phyloP scores from a whole-genome alignment of 1,140 invertebrate genomes.

The Aphidius ervi region DNA sequence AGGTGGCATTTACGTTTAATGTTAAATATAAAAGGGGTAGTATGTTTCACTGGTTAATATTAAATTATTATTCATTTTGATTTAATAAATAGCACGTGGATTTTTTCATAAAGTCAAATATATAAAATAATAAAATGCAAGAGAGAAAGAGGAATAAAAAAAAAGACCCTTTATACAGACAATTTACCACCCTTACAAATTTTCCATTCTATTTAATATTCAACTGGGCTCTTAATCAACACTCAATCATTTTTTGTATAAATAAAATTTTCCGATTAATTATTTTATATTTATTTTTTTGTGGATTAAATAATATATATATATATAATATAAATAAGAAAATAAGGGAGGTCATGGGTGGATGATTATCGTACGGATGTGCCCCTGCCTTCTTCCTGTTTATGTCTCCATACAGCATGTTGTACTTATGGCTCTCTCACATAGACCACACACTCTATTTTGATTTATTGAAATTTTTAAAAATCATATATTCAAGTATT shows the following conservation, averaged over 20 bases:
- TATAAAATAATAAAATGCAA: neutral
- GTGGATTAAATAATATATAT: conserved; percentile 14
- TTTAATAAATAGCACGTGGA: neutral
- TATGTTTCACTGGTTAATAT: too few species aligned
- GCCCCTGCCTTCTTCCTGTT: conserved; percentile 55
- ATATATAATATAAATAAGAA: conserved; percentile 15
- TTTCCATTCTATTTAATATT: conserved; percentile 31
- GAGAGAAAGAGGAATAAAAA: neutral
- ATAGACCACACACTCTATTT: too few species aligned
- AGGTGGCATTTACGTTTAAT: neutral
- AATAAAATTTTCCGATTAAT: neutral
- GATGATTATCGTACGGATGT: conserved; percentile 55
- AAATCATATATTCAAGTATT: too few species aligned
- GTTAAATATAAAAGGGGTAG: neutral
- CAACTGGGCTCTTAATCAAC: neutral
- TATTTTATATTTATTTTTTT: neutral
- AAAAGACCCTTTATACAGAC: conserved; percentile 46
- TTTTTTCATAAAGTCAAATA: neutral
- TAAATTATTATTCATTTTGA: too few species aligned
- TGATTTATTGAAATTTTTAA: too few species aligned
- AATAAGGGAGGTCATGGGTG: conserved; percentile 49
- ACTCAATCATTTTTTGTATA: too few species aligned
- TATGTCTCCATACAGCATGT: too few species aligned
- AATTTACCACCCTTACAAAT: conserved; percentile 48
- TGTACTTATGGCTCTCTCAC: too few species aligned